These are phyloP conservation scores for Pollachius pollachius DNA, from an alignment of 2,113 vertebrate species.

Conservation along the genomic window DNA sequence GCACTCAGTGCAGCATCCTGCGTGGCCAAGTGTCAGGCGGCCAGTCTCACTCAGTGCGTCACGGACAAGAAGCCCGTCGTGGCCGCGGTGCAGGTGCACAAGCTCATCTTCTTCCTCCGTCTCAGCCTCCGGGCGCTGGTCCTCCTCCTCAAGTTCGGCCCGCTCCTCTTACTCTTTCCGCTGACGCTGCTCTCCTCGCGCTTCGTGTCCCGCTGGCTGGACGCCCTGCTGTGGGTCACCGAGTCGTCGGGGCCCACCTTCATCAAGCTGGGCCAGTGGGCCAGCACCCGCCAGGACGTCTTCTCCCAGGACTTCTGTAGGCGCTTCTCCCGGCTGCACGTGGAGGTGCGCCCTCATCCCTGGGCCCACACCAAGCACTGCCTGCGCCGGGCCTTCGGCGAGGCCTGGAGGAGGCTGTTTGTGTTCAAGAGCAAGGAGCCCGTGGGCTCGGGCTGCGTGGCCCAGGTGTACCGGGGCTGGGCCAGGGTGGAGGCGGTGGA, in stretches of 20 bases:
- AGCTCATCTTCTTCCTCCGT: constrained; percentile 63
- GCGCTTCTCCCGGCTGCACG: constrained; percentile 84
- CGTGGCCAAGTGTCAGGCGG: constrained; percentile 51
- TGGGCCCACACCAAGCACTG: constrained; percentile 85
- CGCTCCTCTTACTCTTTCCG: constrained; percentile 83
- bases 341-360: constrained; percentile 82
- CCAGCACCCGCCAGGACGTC: constrained; percentile 90
- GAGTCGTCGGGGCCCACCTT: constrained; percentile 89
- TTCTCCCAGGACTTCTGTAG: constrained; percentile 87
- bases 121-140: constrained; percentile 76
- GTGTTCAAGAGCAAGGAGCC: constrained; percentile 83
- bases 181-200: constrained; percentile 74
- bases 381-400: constrained; percentile 83
- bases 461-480: constrained; percentile 90
- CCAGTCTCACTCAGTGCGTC: constrained; percentile 3
- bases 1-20: constrained; percentile 20
- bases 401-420: constrained; percentile 78
- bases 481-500: constrained; percentile 71
- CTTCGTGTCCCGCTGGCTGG: constrained; percentile 74
- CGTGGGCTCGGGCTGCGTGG: constrained; percentile 88
- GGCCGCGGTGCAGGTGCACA: constrained; percentile 71
- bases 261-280: constrained; percentile 94
- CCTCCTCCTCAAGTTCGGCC: constrained; percentile 84
- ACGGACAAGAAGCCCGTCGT: constrained; percentile 54
- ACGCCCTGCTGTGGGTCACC: constrained; percentile 81